These are phyloP conservation scores for Ariolimax columbianus DNA, from an alignment of 2,888 invertebrate genomes.

Conservation along the genomic window DNA sequence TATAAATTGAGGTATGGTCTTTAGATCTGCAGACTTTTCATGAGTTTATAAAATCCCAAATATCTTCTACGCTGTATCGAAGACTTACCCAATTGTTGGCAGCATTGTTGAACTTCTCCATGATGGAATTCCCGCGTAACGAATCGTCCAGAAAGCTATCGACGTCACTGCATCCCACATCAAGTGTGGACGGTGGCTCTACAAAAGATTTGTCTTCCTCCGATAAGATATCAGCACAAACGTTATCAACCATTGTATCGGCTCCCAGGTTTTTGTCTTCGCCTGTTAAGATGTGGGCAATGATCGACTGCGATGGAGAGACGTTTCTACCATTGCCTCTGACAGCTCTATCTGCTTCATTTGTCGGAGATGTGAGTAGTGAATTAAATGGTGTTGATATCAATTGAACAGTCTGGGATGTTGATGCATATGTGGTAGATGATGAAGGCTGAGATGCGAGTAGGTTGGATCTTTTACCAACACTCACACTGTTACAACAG, in stretches of 20 bases:
- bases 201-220: not conserved
- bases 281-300: conserved; percentile 31
- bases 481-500: not conserved
- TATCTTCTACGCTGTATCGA: too few relatives aligned
- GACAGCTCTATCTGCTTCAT: not conserved
- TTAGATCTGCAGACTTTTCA: too few relatives aligned
- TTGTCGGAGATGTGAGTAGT: not conserved
- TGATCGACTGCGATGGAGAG: not conserved
- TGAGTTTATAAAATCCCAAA: too few relatives aligned
- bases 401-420: not conserved
- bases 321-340: not conserved
- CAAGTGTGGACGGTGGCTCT: not conserved
- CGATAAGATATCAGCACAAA: not conserved
- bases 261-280: conserved; percentile 30
- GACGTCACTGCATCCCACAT: not conserved
- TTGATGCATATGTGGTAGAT: not conserved
- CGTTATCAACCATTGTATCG: not conserved
- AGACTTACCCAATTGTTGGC: conserved; percentile 21
- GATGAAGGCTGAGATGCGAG: not conserved
- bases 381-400: not conserved
- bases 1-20: too few relatives aligned
- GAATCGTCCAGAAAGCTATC: conserved; percentile 8
- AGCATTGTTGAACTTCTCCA: not conserved
- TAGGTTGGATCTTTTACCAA: not conserved
- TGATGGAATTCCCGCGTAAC: not conserved